These are phyloP conservation scores for Diloba caeruleocephala DNA, from an alignment of 2,888 invertebrate species.

Conservation along the genomic window DNA sequence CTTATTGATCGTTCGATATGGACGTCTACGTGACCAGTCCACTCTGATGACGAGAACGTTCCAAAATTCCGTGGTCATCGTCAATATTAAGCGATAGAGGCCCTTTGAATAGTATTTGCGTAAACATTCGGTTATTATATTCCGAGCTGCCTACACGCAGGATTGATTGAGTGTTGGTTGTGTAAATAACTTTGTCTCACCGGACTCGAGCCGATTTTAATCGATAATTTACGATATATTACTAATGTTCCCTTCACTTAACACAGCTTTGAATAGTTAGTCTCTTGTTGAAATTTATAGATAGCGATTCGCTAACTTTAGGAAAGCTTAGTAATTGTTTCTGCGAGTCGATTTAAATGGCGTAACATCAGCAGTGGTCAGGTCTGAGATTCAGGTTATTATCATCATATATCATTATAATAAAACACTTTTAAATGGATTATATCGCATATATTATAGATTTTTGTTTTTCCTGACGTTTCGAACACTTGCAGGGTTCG, in stretches of 20 bases:
- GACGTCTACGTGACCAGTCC: slow-evolving; percentile 31
- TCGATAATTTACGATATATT: slow-evolving; percentile 69
- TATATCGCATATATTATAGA: too few species aligned
- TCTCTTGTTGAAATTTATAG: slow-evolving; percentile 49
- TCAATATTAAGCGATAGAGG: slow-evolving; percentile 66
- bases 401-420: too few species aligned
- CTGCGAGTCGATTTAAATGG: slow-evolving; percentile 24
- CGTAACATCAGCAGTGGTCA: slow-evolving; percentile 14
- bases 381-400: slow-evolving; percentile 13
- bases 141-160: slow-evolving; percentile 48
- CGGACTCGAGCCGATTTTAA: slow-evolving; percentile 66
- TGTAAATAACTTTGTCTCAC: slow-evolving; percentile 62
- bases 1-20: slow-evolving; percentile 74
- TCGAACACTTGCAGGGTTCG: too few species aligned
- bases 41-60: slow-evolving; percentile 31
- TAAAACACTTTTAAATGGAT: too few species aligned
- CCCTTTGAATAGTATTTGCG: slow-evolving; percentile 73
- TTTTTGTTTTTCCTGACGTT: too few species aligned
- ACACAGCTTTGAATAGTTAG: slow-evolving; percentile 39
- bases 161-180: slow-evolving; percentile 42
- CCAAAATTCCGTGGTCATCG: slow-evolving; percentile 30
- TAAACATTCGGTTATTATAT: slow-evolving; percentile 65
- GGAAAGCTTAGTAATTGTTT: slow-evolving; percentile 45
- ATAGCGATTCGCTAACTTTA: slow-evolving; percentile 31
- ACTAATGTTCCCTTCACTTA: slow-evolving; percentile 65